Evolutionary conservation across 2,797 vertebrate genomes (phyloP).

Genomic region (Sebastes hubbsi): DNA sequence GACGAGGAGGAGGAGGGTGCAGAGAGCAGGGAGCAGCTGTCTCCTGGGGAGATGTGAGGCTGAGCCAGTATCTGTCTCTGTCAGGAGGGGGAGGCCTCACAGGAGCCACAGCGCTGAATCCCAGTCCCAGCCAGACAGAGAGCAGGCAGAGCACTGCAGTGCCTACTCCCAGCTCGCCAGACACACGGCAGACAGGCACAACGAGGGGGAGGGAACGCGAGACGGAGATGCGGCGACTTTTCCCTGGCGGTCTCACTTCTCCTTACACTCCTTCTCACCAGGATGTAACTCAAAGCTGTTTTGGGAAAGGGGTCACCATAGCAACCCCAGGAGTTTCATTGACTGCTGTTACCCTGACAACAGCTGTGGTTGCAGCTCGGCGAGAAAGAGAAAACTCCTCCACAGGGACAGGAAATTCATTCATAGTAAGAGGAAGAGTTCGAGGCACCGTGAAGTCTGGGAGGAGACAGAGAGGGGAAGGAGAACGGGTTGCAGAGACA

Average conservation of each 20-base stretch:
- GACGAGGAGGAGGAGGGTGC: conserved; percentile 28
- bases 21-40: conserved; percentile 61
- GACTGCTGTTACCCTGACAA: conserved; percentile 82
- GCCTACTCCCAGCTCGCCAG: conserved; percentile 54
- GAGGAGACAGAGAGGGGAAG: conserved; percentile 51
- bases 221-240: conserved; percentile 35
- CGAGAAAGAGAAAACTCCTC: conserved; percentile 76
- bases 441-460: conserved; percentile 52
- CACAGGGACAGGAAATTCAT: conserved; percentile 79
- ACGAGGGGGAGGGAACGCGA: conserved; percentile 36
- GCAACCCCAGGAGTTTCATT: conserved; percentile 80
- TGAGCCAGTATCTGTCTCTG: conserved; percentile 71
- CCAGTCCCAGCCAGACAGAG: conserved; percentile 56
- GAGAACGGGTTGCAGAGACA: conserved; percentile 54
- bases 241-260: conserved; percentile 73
- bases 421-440: conserved; percentile 80
- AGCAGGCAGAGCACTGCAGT: conserved; percentile 48
- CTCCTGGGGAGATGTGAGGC: conserved; percentile 64
- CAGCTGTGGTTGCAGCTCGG: conserved; percentile 75
- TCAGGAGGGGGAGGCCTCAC: conserved; percentile 70
- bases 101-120: conserved; percentile 57
- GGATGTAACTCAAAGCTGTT: conserved; percentile 71
- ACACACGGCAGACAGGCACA: conserved; percentile 51
- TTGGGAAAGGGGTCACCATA: conserved; percentile 80
- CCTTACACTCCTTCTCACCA: conserved; percentile 63